These are phyloP conservation scores for Mionectes macconnelli DNA, from an alignment of 2,113 vertebrate genomes.

Conservation along the genomic window DNA sequence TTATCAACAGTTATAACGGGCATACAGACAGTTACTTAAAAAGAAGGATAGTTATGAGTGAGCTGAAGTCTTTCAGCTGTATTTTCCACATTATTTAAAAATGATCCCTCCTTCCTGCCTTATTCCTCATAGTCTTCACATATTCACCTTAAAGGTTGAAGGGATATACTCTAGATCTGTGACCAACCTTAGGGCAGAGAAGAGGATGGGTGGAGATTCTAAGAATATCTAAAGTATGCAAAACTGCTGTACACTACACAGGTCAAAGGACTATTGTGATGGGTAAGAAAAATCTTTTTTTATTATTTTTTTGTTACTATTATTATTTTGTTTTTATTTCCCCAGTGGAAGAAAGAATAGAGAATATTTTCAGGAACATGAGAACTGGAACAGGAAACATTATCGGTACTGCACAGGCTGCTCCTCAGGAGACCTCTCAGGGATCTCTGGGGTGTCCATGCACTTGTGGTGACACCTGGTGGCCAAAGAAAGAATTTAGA, in stretches of 20 bases:
- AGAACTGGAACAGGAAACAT: background rate
- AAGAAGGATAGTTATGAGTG: background rate
- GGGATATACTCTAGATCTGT: background rate
- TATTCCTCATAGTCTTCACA: background rate
- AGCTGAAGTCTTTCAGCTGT: background rate
- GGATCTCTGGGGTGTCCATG: background rate
- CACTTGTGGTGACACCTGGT: constrained; percentile 50
- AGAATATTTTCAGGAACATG: background rate
- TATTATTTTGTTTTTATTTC: background rate
- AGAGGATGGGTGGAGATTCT: background rate
- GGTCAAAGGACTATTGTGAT: background rate
- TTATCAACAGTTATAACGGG: background rate
- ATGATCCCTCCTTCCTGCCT: background rate
- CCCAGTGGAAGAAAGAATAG: background rate
- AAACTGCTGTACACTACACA: background rate
- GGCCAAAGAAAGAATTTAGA: background rate
- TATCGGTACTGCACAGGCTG: background rate
- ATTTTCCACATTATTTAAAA: background rate
- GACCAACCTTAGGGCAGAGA: background rate
- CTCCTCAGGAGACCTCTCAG: background rate
- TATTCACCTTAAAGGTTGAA: background rate
- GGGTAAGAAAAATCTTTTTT: background rate
- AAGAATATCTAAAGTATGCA: background rate
- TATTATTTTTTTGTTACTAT: background rate
- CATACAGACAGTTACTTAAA: background rate